Percentiles rank a stretch among this genome's conserved stretches.
phyloP scores from a whole-genome alignment of 1,140 invertebrate species.

The Thalassaphorura encarpata region DNA sequence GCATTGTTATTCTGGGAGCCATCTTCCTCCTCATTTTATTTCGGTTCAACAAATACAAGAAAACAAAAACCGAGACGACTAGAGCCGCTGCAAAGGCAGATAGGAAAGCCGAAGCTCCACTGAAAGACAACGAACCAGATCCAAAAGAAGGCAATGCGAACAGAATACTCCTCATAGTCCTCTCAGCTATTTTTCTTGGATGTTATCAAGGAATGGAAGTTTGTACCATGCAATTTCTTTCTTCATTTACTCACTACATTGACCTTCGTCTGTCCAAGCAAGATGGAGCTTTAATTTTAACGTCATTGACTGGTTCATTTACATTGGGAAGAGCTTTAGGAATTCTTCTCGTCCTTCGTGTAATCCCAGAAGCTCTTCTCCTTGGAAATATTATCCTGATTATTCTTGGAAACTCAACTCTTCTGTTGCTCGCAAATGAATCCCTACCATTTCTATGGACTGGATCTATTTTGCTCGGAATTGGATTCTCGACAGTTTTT shows the following conservation, averaged over 20 bases:
- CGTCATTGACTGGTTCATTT: conserved; percentile 1
- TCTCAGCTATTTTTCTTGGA: conserved; percentile 3
- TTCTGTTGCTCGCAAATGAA: background rate
- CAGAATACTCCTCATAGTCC: conserved; percentile 1
- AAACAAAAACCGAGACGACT: background rate
- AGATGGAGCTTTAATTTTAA: conserved; percentile 1
- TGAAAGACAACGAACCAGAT: background rate
- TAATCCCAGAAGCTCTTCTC: conserved; percentile 3
- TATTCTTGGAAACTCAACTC: background rate
- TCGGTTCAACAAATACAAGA: conserved; percentile 4
- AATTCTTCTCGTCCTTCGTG: conserved; percentile 7
- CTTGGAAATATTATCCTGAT: conserved; percentile 8
- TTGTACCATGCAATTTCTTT: conserved; percentile 11
- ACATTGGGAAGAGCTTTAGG: conserved; percentile 2
- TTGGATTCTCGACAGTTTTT: conserved; percentile 11
- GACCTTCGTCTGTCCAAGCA: background rate
- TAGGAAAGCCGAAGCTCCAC: background rate
- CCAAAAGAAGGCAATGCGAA: background rate
- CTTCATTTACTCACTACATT: conserved; percentile 11
- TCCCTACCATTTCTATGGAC: background rate
- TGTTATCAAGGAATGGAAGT: conserved; percentile 12
- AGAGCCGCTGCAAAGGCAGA: background rate
- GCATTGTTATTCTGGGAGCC: background rate
- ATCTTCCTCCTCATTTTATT: background rate
- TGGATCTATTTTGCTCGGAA: conserved; percentile 3